phyloP scores from a whole-genome alignment of 2,888 invertebrate genomes.

The Xestia ashworthii region DNA sequence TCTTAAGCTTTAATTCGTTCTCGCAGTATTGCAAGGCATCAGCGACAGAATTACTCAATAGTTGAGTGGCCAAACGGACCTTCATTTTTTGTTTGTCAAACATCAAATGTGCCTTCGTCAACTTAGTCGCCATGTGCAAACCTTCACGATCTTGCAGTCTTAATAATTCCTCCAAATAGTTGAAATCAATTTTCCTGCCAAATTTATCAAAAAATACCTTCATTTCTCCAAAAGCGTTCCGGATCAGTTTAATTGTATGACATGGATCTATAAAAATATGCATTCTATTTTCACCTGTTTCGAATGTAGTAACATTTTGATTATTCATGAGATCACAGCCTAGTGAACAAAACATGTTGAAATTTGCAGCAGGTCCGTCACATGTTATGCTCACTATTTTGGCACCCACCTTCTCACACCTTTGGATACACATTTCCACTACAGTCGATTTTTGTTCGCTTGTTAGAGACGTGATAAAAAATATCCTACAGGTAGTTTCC shows the following conservation, averaged over 20 bases:
- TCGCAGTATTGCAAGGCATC: slow-evolving; percentile 6
- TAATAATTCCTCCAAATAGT: background rate
- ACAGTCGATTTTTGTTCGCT: too few relatives aligned
- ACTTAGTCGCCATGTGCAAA: slow-evolving; percentile 10
- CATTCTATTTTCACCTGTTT: too few relatives aligned
- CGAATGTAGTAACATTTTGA: too few relatives aligned
- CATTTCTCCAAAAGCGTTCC: slow-evolving; percentile 55
- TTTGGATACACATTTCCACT: too few relatives aligned
- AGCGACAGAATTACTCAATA: slow-evolving; percentile 11
- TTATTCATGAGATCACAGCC: too few relatives aligned
- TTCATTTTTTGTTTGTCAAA: slow-evolving; percentile 9
- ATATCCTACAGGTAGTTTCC: too few relatives aligned
- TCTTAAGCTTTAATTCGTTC: background rate
- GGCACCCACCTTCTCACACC: too few relatives aligned
- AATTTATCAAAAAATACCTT: slow-evolving; percentile 44
- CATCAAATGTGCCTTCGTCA: slow-evolving; percentile 7
- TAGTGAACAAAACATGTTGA: too few relatives aligned
- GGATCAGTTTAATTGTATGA: background rate
- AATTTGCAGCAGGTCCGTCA: too few relatives aligned
- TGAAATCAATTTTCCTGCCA: slow-evolving; percentile 21
- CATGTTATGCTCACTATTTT: too few relatives aligned
- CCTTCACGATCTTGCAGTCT: slow-evolving; percentile 9
- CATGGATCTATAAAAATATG: slow-evolving; percentile 13
- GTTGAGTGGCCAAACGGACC: slow-evolving; percentile 6
- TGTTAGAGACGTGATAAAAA: too few relatives aligned